Evolutionary conservation across 2,113 vertebrate species (phyloP).

Genomic region (Hemichromis elongatus): DNA sequence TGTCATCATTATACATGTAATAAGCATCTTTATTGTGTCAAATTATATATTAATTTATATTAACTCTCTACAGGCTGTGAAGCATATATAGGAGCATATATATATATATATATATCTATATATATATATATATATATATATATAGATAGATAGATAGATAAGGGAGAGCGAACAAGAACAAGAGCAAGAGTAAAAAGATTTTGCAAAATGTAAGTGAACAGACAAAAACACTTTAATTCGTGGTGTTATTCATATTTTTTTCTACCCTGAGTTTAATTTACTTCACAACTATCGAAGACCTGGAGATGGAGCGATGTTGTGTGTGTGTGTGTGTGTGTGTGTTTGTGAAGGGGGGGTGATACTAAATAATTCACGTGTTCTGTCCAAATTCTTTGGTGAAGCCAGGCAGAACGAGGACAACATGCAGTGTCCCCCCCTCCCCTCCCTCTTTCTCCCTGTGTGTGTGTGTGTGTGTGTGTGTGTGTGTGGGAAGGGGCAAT

Average conservation of each 20-base stretch:
- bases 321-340: neutral
- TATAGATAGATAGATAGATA: neutral
- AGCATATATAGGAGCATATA: neutral
- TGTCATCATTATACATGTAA: neutral
- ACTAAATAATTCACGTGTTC: slow-evolving; percentile 71
- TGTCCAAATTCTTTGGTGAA: slow-evolving; percentile 63
- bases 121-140: too few species aligned
- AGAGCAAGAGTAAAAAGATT: neutral
- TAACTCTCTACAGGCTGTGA: neutral
- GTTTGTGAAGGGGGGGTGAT: neutral
- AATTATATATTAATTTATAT: neutral
- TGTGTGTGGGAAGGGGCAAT: neutral
- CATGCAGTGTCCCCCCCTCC: neutral
- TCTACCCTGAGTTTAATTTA: neutral
- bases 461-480: neutral
- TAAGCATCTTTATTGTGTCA: neutral
- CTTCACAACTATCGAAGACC: neutral
- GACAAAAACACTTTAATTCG: neutral
- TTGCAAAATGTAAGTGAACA: neutral
- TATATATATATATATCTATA: too few species aligned
- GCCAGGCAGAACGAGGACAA: slow-evolving; percentile 63
- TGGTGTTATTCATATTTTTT: neutral
- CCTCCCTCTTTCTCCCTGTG: neutral
- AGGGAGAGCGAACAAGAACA: neutral
- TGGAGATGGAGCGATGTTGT: neutral